phyloP scores from a whole-genome alignment of 2,888 invertebrate genomes.

The Ecdyonurus torrentis region DNA sequence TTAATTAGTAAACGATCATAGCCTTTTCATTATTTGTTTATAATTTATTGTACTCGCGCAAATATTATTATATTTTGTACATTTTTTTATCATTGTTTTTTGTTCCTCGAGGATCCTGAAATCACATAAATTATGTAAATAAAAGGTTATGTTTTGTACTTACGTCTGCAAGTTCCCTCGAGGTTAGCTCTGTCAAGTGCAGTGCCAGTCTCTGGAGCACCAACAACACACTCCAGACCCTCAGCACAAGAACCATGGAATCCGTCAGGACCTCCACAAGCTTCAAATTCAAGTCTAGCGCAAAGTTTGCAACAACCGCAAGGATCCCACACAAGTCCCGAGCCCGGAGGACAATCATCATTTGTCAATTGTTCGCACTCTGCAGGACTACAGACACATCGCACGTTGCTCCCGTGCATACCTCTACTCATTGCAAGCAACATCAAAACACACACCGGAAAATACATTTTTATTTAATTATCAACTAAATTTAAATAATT shows the following conservation, averaged over 20 bases:
- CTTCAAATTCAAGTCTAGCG: slow-evolving; percentile 71
- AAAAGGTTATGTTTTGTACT: not conserved
- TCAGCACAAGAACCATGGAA: slow-evolving; percentile 79
- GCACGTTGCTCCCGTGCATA: slow-evolving; percentile 23
- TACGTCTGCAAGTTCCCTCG: not conserved
- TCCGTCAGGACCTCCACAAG: slow-evolving; percentile 66
- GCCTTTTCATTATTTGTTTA: no score
- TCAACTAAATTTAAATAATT: no score
- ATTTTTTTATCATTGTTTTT: no score
- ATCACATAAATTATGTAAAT: no score
- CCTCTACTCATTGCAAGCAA: not conserved
- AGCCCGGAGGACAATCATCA: slow-evolving; percentile 68
- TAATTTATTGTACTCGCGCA: no score
- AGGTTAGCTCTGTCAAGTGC: not conserved
- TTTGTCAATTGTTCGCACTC: slow-evolving; percentile 70
- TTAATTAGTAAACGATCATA: no score
- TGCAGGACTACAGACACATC: slow-evolving; percentile 70
- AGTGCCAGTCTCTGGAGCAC: slow-evolving; percentile 1
- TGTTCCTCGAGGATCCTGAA: no score
- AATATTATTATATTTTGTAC: no score
- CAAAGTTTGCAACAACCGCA: slow-evolving; percentile 89
- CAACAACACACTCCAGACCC: slow-evolving; percentile 38
- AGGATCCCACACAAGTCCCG: slow-evolving; percentile 75
- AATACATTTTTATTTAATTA: no score
- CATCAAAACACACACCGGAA: not conserved